Evolutionary conservation across 2,888 invertebrate genomes (phyloP).

Genomic region (Cantharis rustica): DNA sequence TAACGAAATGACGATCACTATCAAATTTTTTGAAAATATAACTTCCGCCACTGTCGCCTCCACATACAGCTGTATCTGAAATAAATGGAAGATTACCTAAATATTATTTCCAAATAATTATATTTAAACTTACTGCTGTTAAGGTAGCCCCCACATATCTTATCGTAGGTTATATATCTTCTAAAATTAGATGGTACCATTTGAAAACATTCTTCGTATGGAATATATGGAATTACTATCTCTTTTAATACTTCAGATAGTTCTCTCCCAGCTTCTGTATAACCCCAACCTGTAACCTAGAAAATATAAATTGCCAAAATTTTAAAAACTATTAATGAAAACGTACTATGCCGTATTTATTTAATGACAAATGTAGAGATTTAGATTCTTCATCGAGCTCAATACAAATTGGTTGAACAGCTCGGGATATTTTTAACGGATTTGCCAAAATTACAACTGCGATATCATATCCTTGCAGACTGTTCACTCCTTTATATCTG

Average conservation of each 20-base stretch:
- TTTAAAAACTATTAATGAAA: too few species aligned
- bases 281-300: not conserved
- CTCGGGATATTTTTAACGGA: slow-evolving; percentile 41
- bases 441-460: slow-evolving; percentile 45
- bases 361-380: not conserved
- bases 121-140: not conserved
- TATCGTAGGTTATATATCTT: not conserved
- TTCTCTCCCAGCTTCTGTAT: not conserved
- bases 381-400: slow-evolving; percentile 33
- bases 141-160: not conserved
- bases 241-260: not conserved
- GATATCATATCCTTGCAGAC: slow-evolving; percentile 45
- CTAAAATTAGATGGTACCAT: not conserved
- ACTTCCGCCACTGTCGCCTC: not conserved
- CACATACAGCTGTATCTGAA: not conserved
- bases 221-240: not conserved
- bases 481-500: slow-evolving; percentile 37
- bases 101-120: not conserved
- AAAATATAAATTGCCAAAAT: too few species aligned
- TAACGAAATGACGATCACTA: not conserved
- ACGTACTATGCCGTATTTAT: slow-evolving; percentile 38
- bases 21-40: not conserved
- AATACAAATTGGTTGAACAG: slow-evolving; percentile 50
- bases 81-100: too few species aligned
- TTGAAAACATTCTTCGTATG: not conserved